phyloP scores from a whole-genome alignment of 2,113 vertebrate genomes.

The Nothobranchius kuhntae region DNA sequence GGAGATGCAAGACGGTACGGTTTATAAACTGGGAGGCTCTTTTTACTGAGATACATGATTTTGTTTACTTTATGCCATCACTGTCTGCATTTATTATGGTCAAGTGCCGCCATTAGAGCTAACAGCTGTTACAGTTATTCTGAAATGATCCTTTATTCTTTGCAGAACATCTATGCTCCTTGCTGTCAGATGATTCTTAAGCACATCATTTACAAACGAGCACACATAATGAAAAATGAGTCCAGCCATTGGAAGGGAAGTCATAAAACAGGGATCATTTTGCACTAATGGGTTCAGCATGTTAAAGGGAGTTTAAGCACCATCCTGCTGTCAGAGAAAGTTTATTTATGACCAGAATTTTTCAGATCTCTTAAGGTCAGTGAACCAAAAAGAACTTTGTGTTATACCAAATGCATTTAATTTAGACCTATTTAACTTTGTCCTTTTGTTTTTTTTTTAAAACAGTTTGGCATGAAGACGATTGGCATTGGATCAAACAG shows the following conservation, averaged over 20 bases:
- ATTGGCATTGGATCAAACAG: not conserved
- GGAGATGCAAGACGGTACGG: constrained; percentile 15
- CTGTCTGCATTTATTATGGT: too few relatives aligned
- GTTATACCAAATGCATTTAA: constrained; percentile 22
- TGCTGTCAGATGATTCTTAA: constrained; percentile 36
- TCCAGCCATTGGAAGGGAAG: constrained; percentile 59
- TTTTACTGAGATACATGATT: too few relatives aligned
- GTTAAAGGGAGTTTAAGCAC: constrained; percentile 50
- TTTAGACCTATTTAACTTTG: too few relatives aligned
- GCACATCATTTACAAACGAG: constrained; percentile 50
- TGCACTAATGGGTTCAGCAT: constrained; percentile 65
- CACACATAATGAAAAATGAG: constrained; percentile 58
- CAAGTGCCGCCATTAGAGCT: too few relatives aligned
- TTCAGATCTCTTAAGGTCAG: constrained; percentile 38
- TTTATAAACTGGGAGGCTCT: too few relatives aligned
- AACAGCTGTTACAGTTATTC: too few relatives aligned
- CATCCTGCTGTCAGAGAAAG: constrained; percentile 39
- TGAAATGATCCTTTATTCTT: not conserved
- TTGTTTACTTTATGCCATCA: too few relatives aligned
- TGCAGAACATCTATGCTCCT: constrained; percentile 29
- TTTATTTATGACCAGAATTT: constrained; percentile 28
- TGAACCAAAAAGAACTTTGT: constrained; percentile 26
- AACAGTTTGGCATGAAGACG: not conserved
- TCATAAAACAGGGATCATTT: constrained; percentile 59
- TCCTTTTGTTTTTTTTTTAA: too few relatives aligned